These are phyloP conservation scores for Aptenodytes forsteri DNA, from an alignment of 2,113 vertebrate species.

Conservation along the genomic window DNA sequence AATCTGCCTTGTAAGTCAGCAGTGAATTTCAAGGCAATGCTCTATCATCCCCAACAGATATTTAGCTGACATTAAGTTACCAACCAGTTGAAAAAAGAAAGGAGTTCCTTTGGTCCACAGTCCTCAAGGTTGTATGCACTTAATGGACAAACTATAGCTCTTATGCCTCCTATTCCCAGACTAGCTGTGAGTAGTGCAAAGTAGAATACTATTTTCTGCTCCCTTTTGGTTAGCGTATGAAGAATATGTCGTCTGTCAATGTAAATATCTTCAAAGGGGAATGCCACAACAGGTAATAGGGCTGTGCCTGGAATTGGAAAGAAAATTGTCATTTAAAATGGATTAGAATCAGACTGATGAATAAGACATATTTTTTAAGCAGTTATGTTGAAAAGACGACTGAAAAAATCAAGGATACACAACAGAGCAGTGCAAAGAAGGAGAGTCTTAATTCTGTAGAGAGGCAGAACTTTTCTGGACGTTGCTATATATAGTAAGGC, in stretches of 20 bases:
- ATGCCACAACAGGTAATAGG: slow-evolving; percentile 86
- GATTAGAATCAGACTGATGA: neutral
- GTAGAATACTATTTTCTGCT: slow-evolving; percentile 85
- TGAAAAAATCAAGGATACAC: neutral
- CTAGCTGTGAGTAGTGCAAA: slow-evolving; percentile 81
- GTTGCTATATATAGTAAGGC: neutral
- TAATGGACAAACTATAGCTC: slow-evolving; percentile 84
- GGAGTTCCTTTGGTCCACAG: slow-evolving; percentile 74
- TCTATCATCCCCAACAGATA: neutral
- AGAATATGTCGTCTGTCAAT: slow-evolving; percentile 76
- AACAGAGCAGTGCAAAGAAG: neutral
- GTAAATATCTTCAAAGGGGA: slow-evolving; percentile 90
- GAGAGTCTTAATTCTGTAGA: neutral
- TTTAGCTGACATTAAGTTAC: neutral
- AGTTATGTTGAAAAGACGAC: neutral
- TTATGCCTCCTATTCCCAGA: slow-evolving; percentile 86
- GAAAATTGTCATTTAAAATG: neutral
- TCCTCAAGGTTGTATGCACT: slow-evolving; percentile 80
- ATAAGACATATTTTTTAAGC: neutral
- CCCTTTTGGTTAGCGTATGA: slow-evolving; percentile 70
- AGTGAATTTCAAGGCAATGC: neutral
- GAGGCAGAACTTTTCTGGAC: neutral
- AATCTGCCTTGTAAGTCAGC: neutral
- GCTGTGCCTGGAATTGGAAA: slow-evolving; percentile 79
- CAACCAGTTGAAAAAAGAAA: slow-evolving; percentile 91